Evolutionary conservation across 2,888 invertebrate species (phyloP).

Genomic region (Ecdyonurus torrentis): DNA sequence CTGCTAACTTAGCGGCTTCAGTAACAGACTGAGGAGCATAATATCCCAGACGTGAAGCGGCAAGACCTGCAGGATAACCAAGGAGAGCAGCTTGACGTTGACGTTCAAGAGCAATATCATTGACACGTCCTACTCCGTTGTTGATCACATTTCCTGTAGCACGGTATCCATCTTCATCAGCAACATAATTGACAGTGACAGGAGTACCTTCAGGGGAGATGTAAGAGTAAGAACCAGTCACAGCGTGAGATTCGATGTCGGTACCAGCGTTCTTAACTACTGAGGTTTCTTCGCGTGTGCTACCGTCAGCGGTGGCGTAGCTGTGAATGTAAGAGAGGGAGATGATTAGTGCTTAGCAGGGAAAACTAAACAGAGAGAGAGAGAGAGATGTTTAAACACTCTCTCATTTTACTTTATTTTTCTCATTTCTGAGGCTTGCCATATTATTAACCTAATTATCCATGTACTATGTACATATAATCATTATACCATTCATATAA

Average conservation of each 20-base stretch:
- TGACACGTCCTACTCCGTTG: constrained; percentile 3
- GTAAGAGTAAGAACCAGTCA: constrained; percentile 20
- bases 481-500: no score
- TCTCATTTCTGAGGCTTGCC: no score
- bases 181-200: constrained; percentile 19
- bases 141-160: constrained; percentile 4
- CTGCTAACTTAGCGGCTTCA: background rate
- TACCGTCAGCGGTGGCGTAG: constrained; percentile 21
- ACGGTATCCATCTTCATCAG: constrained; percentile 21
- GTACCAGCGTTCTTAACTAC: constrained; percentile 17
- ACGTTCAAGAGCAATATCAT: background rate
- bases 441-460: no score
- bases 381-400: no score
- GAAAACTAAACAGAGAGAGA: no score
- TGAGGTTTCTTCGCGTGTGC: constrained; percentile 17
- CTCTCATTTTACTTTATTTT: no score
- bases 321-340: no score
- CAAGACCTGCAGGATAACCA: background rate
- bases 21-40: background rate
- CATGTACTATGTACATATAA: no score
- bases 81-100: background rate
- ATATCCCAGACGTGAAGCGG: background rate
- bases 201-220: constrained; percentile 20
- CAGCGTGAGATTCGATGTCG: constrained; percentile 14
- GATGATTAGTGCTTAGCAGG: no score